These are phyloP conservation scores for Abramis brama DNA, from an alignment of 2,113 vertebrate species.

Conservation along the genomic window DNA sequence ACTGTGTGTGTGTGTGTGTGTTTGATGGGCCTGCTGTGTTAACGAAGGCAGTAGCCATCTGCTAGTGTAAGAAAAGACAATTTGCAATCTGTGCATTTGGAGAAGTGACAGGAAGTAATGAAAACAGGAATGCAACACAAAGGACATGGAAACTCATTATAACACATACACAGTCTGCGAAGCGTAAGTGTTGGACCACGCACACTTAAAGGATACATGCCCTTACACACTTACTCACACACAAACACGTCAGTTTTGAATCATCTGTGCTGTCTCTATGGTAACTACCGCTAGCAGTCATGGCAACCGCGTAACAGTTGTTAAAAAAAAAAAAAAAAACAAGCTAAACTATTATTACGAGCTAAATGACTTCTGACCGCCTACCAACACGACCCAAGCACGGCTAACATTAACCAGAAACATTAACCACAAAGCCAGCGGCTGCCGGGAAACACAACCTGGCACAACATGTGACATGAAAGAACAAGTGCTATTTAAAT, in stretches of 20 bases:
- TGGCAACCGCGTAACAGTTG: slow-evolving; percentile 73
- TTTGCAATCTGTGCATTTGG: slow-evolving; percentile 79
- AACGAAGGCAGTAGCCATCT: slow-evolving; percentile 75
- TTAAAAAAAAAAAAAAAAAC: slow-evolving; percentile 60
- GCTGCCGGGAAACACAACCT: not conserved
- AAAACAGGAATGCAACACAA: slow-evolving; percentile 57
- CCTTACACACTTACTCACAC: slow-evolving; percentile 49
- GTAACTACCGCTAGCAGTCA: slow-evolving; percentile 79
- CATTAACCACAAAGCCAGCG: slow-evolving; percentile 16
- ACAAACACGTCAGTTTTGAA: slow-evolving; percentile 59
- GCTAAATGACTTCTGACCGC: slow-evolving; percentile 57
- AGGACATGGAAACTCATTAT: slow-evolving; percentile 41
- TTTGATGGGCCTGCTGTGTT: slow-evolving; percentile 63
- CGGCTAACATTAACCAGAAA: slow-evolving; percentile 12
- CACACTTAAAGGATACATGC: slow-evolving; percentile 32
- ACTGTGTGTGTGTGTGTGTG: slow-evolving; percentile 51
- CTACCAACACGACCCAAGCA: slow-evolving; percentile 43
- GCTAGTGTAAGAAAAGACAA: slow-evolving; percentile 70
- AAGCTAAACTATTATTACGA: slow-evolving; percentile 70
- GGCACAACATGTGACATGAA: not conserved
- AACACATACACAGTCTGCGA: slow-evolving; percentile 17
- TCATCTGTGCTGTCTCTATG: slow-evolving; percentile 76
- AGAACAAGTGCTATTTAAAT: slow-evolving; percentile 15
- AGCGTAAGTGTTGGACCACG: slow-evolving; percentile 26
- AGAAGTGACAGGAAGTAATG: slow-evolving; percentile 73